These are phyloP conservation scores for Corydoras sp. DNA, from an alignment of 2,113 vertebrate species.

Conservation along the genomic window DNA sequence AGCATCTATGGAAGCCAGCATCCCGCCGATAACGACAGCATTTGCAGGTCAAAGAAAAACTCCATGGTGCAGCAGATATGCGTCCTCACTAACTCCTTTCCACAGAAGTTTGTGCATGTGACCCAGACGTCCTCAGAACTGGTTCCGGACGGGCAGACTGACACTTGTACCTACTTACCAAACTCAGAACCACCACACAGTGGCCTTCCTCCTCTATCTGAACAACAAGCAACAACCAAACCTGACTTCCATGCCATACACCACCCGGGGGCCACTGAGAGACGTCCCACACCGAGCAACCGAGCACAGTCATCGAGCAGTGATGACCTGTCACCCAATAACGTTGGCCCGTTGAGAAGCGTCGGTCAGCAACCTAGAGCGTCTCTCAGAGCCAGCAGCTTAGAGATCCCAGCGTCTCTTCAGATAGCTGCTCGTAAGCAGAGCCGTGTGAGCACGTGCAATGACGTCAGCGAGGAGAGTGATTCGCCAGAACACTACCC, in stretches of 20 bases:
- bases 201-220: conserved; percentile 7
- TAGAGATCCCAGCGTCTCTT: conserved; percentile 58
- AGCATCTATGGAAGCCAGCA: conserved; percentile 63
- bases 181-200: conserved; percentile 32
- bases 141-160: conserved; percentile 51
- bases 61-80: conserved; percentile 67
- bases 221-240: conserved; percentile 51
- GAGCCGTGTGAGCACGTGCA: conserved; percentile 62
- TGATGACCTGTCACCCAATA: conserved; percentile 54
- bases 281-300: conserved; percentile 48
- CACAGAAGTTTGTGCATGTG: conserved; percentile 63
- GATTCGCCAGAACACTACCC: conserved; percentile 64
- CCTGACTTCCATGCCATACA: conserved; percentile 57
- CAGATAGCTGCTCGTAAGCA: conserved; percentile 58
- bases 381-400: conserved; percentile 52
- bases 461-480: conserved; percentile 68
- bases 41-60: conserved; percentile 74
- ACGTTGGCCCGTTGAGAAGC: conserved; percentile 44
- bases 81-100: conserved; percentile 59
- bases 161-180: conserved; percentile 41
- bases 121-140: conserved; percentile 54
- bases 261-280: conserved; percentile 34
- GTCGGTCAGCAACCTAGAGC: conserved; percentile 45
- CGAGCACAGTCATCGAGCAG: conserved; percentile 59
- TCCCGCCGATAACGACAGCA: conserved; percentile 61